Evolutionary conservation across 2,113 vertebrate genomes (phyloP), one percentile per base, ranked within the genome.

Genomic region (Nyctibius bracteatus): DNA sequence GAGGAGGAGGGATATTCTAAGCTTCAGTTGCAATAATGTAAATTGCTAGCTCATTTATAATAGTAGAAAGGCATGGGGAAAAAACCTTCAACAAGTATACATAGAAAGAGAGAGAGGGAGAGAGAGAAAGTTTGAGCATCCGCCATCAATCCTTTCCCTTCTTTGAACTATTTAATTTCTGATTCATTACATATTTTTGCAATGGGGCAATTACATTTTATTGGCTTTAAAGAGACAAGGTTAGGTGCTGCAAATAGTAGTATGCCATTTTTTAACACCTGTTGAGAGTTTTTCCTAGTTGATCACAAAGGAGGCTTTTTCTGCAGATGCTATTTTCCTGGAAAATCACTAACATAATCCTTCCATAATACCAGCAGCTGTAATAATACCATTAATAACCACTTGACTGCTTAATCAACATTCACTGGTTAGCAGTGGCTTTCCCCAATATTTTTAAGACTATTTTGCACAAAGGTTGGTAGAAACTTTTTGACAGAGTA

Each of bases 321-420:
- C 66, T 91, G 62, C 90, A 95, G 70, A 80, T 73, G 87, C 28
- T 79, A 20, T 80, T 96, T 95, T 77, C 41, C 70, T 88, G 84
- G 92, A 95, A 96, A 94, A 67, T 81, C 81, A n/a, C 62, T 81
- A 89, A 57, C 44, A 82, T 80, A 92, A 94, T 86, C 49, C 54
- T 59, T 85, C 37, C 70, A 84, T 92, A 94, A 72, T 68, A 82
- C 49, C 57, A 82, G 62, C 91, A 97, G 83, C 95, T 97, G 90
- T 80, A 96, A 95, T 93, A 97, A 96, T 93, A 96, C 14, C 31
- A 77, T 96, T 91, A 94, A 95, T 93, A 94, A 88, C 63, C 46
- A 59, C 59, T 63, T 67, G 63, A 77, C 46, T 81, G 33, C 28
- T 86, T 94, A 92, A 94, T 81, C 73, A 80, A 72, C 75, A 55